Evolutionary conservation across 1,140 invertebrate species (phyloP).

Genomic region (Aphaenogaster rudis): DNA sequence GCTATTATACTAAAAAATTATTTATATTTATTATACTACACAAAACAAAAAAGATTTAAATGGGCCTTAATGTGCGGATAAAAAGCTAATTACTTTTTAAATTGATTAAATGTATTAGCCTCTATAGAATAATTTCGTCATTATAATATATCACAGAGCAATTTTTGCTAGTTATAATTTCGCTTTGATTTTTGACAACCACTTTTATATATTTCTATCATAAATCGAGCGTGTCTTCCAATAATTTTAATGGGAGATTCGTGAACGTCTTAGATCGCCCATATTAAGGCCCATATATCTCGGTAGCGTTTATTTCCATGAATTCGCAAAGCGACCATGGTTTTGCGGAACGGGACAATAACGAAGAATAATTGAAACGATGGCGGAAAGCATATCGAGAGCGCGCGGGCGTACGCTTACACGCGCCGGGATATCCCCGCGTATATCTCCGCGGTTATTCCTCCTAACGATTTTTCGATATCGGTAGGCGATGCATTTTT

Average conservation of each 20-base stretch:
- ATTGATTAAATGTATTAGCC: neutral
- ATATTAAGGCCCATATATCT: neutral
- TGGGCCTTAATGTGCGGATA: neutral
- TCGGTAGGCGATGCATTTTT: slow-evolving; percentile 74
- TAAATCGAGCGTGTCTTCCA: neutral
- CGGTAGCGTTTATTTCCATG: slow-evolving; percentile 35
- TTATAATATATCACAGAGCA: neutral
- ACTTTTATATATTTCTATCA: neutral
- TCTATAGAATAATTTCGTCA: neutral
- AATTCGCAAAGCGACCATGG: slow-evolving; percentile 59
- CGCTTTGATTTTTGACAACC: neutral
- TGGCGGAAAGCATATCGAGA: slow-evolving; percentile 33
- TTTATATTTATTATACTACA: no score
- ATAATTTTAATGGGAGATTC: neutral
- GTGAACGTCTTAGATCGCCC: neutral
- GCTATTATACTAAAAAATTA: neutral
- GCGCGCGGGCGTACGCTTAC: neutral
- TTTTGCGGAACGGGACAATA: slow-evolving; percentile 57
- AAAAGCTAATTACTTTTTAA: neutral
- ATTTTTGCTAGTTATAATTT: neutral
- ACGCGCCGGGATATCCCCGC: slow-evolving; percentile 26
- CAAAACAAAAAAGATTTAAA: slow-evolving; percentile 8
- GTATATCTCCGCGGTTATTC: slow-evolving; percentile 68
- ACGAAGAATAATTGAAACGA: slow-evolving; percentile 72
- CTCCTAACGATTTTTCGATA: slow-evolving; percentile 78